phyloP scores from a whole-genome alignment of 2,888 invertebrate species.

The Allygus modestus region DNA sequence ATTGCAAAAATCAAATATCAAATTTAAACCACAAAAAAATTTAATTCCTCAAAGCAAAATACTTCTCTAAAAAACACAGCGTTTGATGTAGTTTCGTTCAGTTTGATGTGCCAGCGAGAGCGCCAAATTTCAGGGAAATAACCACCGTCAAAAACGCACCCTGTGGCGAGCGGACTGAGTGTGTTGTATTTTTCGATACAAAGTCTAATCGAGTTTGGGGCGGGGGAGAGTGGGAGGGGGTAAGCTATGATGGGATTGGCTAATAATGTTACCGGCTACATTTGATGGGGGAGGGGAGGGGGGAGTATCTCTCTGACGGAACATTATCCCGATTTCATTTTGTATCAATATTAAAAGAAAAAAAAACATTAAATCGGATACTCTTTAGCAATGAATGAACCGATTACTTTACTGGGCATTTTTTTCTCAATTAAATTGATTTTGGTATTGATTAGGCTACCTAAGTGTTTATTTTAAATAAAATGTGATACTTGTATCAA shows the following conservation, averaged over 20 bases:
- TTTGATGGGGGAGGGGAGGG: constrained; percentile 83
- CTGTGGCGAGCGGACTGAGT: constrained; percentile 20
- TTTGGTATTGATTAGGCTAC: too few relatives aligned
- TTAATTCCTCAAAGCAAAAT: background rate
- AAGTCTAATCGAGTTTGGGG: constrained; percentile 31
- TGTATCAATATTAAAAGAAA: constrained; percentile 46
- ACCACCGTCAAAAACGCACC: background rate
- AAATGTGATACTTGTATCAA: too few relatives aligned
- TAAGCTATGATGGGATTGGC: constrained; percentile 71
- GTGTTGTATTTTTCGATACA: constrained; percentile 53
- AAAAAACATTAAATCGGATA: background rate
- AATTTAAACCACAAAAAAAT: constrained; percentile 4
- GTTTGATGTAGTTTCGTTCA: background rate
- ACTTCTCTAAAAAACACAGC: background rate
- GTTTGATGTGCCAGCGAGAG: background rate
- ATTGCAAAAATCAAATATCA: constrained; percentile 1
- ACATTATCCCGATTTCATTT: constrained; percentile 26
- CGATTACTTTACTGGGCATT: too few relatives aligned
- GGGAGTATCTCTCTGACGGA: constrained; percentile 76
- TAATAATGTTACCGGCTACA: constrained; percentile 88
- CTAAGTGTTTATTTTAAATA: too few relatives aligned
- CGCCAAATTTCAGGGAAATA: background rate
- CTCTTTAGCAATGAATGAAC: background rate
- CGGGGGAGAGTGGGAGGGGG: background rate
- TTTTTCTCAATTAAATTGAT: too few relatives aligned